phyloP scores from a whole-genome alignment of 2,888 invertebrate species.

The Rutpela maculata region DNA sequence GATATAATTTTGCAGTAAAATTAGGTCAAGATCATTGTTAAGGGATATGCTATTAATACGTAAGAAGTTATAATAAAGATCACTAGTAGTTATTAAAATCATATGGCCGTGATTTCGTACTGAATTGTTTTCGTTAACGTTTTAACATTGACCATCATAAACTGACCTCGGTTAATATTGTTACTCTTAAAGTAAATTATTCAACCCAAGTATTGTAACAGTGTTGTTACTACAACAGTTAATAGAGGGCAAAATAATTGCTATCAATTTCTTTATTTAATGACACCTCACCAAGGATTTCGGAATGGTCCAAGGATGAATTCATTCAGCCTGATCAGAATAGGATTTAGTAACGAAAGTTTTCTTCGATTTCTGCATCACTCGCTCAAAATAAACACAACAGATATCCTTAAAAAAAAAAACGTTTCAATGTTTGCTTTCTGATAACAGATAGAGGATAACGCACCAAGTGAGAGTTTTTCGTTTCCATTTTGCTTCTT shows the following conservation, averaged over 20 bases:
- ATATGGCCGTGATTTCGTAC: conserved; percentile 55
- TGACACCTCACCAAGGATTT: neutral
- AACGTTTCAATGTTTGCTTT: too few species aligned
- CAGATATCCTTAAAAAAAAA: too few species aligned
- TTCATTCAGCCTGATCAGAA: too few species aligned
- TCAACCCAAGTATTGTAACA: neutral
- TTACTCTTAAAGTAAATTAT: neutral
- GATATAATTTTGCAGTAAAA: neutral
- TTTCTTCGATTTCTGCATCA: too few species aligned
- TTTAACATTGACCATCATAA: conserved; percentile 63
- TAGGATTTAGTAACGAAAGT: too few species aligned
- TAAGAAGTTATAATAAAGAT: neutral
- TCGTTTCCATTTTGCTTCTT: too few species aligned
- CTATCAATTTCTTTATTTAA: neutral
- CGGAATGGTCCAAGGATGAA: too few species aligned
- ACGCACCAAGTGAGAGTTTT: too few species aligned
- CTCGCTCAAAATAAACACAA: too few species aligned
- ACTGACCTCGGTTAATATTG: conserved; percentile 43
- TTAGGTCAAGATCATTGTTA: neutral
- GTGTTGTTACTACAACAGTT: neutral
- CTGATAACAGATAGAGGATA: too few species aligned
- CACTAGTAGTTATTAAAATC: conserved; percentile 44
- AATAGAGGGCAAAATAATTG: neutral
- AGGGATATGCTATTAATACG: neutral
- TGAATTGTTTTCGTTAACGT: conserved; percentile 57